Percentiles rank a stretch among this genome's conserved stretches.
phyloP scores from a whole-genome alignment of 2,113 vertebrate species.

The Chloebia gouldiae region DNA sequence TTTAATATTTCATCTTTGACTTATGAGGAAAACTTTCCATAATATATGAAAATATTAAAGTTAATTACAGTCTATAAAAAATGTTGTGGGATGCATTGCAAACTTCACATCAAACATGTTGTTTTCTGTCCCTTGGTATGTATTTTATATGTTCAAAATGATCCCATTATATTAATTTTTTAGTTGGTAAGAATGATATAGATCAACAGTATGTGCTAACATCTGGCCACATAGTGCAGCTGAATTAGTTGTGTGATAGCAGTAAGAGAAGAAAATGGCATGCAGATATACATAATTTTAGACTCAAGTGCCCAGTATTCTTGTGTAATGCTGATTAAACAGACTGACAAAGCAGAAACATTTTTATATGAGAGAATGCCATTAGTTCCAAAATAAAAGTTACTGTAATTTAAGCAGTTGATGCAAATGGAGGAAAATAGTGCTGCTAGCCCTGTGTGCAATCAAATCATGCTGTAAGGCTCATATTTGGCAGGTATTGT shows the following conservation, averaged over 20 bases:
- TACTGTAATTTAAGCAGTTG: not conserved
- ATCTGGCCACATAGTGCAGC: not conserved
- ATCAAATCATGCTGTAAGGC: not conserved
- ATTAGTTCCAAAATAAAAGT: conserved; percentile 20
- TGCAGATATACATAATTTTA: conserved; percentile 2
- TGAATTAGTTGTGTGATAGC: not conserved
- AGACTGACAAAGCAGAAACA: not conserved
- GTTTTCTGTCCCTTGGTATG: not conserved
- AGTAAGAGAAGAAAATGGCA: conserved; percentile 15
- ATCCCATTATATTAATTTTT: not conserved
- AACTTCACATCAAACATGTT: not conserved
- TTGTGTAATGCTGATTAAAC: conserved; percentile 5
- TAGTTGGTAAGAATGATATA: not conserved
- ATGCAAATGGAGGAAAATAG: not conserved
- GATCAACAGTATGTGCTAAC: not conserved
- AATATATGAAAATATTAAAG: not conserved
- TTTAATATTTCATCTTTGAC: not conserved
- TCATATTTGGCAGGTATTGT: not conserved
- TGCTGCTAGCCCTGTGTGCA: not conserved
- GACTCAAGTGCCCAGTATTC: not conserved
- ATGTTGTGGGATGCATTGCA: not conserved
- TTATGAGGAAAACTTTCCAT: not conserved
- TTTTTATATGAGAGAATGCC: not conserved
- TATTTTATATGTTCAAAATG: conserved; percentile 18
- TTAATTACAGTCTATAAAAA: not conserved